Conservation (phyloP, 2,797 vertebrate genomes). For the Mormyrus hasselquistii region DNA sequence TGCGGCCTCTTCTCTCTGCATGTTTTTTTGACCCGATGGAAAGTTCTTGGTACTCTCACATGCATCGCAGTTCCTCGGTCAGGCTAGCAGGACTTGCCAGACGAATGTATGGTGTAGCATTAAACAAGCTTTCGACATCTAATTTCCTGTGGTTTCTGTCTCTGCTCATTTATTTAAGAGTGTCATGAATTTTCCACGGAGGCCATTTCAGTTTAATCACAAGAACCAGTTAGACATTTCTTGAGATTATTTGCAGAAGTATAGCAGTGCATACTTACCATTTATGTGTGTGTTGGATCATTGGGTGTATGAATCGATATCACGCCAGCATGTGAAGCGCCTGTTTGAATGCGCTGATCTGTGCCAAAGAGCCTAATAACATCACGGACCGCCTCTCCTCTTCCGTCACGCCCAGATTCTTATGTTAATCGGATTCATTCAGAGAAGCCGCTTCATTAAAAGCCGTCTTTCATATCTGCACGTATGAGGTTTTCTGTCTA, state of each 20-base stretch:
- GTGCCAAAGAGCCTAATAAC: neutral
- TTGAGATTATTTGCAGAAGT: constrained; percentile 8
- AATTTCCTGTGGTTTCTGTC: neutral
- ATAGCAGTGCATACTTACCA: neutral
- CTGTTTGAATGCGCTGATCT: neutral
- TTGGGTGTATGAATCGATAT: constrained; percentile 6
- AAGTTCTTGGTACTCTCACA: neutral
- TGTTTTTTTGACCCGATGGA: neutral
- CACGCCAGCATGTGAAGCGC: neutral
- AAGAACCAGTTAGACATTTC: constrained; percentile 6
- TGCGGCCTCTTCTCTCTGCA: neutral
- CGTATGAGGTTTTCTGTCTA: neutral
- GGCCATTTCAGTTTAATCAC: constrained; percentile 21
- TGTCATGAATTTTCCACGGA: constrained; percentile 20
- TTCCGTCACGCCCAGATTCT: neutral
- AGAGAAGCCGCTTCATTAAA: neutral
- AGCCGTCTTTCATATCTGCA: constrained; percentile 17
- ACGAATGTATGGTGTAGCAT: neutral
- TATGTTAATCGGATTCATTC: constrained; percentile 5
- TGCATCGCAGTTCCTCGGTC: neutral
- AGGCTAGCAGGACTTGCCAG: neutral
- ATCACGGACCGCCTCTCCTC: neutral
- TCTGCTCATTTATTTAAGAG: constrained; percentile 23
- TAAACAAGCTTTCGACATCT: neutral
- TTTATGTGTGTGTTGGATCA: neutral